Evolutionary conservation across 2,888 invertebrate genomes (phyloP), one percentile per base, ranked within the genome.

Genomic region (Amiota minor): DNA sequence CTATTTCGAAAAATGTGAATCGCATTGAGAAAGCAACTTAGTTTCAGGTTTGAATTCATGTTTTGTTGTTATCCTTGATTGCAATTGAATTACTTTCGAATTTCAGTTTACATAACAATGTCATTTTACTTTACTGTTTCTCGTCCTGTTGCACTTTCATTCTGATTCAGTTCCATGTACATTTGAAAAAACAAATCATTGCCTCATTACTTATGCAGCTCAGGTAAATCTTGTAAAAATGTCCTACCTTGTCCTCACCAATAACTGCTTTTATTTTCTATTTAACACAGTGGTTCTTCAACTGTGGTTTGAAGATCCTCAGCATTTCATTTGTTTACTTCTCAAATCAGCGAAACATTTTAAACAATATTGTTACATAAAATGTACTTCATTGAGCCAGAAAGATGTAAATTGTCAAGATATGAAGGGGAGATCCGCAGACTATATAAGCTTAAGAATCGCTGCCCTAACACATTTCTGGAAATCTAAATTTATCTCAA

Each of bases 221-320:
- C 83, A 83, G 83, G 86, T 84, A 80, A 79, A 76, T 81, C 83
- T 77, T 81, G 83, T 80, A 85, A 81, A 82, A 78, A 77, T 77
- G 79, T 76, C 72, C 75, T 50, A 49, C 53, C 71, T 65, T 20
- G 35, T 64, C 35, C 53, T 16, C 18, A 71, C 69, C 53, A 12
- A 16, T n/a, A 35, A n/a, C n/a, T n/a, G n/a, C n/a, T n/a, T 49
- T 62, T 53, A 11, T 55, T 16, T n/a, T 53, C 23, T 35, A 3
- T 35, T 35, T 35, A 35, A 35, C 0, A 4, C 35, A 35, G 35
- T 35, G 35, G 35, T 35, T 35, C 35, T 35, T 35, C 2, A 35
- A 6, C 6, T 35, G 35, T 35, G 35, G 35, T 35, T 4, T 6
- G 4, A 0, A 18, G 46, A 35, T 50, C 59, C 47, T 70, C 64